A percentile compares a stretch with the other conserved stretches of the same genome.
phyloP scores from a whole-genome alignment of 2,797 vertebrate genomes.

The Platalea minor region DNA sequence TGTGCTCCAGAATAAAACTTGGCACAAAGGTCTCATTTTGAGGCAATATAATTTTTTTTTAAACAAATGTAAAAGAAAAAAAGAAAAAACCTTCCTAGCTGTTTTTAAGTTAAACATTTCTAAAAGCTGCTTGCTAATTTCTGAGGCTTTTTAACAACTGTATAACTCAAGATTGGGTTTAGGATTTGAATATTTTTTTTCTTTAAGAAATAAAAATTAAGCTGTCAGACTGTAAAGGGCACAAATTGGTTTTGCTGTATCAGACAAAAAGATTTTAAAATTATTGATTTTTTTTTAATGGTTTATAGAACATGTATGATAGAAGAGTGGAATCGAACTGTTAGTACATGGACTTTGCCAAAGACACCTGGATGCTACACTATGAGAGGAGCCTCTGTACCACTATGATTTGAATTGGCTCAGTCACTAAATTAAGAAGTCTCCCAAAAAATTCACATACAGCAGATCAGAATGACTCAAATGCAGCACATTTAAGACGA shows the following conservation, averaged over 20 bases:
- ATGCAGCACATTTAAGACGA: background rate
- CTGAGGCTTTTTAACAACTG: slow-evolving; percentile 20
- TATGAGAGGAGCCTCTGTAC: background rate
- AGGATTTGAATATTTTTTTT: background rate
- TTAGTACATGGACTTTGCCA: background rate
- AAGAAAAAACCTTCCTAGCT: background rate
- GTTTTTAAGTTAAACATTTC: slow-evolving; percentile 67
- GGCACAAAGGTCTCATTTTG: slow-evolving; percentile 57
- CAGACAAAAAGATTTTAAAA: background rate
- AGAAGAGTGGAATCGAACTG: background rate
- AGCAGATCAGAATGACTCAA: background rate
- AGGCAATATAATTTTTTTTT: slow-evolving; percentile 53
- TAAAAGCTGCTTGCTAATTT: slow-evolving; percentile 57
- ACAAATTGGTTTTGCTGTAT: background rate
- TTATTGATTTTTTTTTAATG: background rate
- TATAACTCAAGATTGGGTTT: background rate
- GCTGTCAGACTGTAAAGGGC: background rate
- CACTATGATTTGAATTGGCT: background rate
- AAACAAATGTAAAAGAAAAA: slow-evolving; percentile 37
- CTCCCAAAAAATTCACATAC: background rate
- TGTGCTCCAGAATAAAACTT: slow-evolving; percentile 41
- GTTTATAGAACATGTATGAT: background rate
- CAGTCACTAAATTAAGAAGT: background rate
- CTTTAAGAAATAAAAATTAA: slow-evolving; percentile 40
- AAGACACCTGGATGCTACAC: slow-evolving; percentile 19